These are phyloP conservation scores for Cryptocephalus primarius DNA, from an alignment of 2,888 invertebrate species.

Conservation along the genomic window DNA sequence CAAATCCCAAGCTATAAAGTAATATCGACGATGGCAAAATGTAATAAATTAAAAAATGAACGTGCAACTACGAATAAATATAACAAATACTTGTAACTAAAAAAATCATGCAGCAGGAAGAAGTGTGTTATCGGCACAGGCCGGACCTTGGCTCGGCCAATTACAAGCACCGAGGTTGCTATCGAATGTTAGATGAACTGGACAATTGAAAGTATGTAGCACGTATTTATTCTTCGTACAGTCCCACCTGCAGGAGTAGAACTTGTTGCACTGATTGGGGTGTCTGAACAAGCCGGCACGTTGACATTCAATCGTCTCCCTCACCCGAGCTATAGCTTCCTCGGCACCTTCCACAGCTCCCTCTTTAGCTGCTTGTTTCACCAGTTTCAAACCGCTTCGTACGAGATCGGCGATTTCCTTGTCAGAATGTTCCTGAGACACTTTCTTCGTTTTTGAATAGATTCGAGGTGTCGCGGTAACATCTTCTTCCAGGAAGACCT, in stretches of 20 bases:
- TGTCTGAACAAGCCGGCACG: conserved; percentile 55
- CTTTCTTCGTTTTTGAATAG: background rate
- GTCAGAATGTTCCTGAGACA: conserved; percentile 12
- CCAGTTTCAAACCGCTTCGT: conserved; percentile 24
- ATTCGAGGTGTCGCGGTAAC: conserved; percentile 6
- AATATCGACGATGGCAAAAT: conserved; percentile 9
- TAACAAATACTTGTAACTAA: background rate
- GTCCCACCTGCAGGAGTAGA: conserved; percentile 75
- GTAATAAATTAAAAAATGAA: conserved; percentile 15
- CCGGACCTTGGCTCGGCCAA: conserved; percentile 72
- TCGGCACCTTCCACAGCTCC: conserved; percentile 32
- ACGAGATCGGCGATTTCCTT: conserved; percentile 23
- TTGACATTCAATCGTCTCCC: conserved; percentile 50
- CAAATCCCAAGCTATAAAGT: too few species aligned
- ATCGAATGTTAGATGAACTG: conserved; percentile 68
- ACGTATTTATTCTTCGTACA: conserved; percentile 64
- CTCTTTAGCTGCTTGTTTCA: conserved; percentile 28
- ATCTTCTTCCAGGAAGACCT: conserved; percentile 10
- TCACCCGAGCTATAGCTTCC: conserved; percentile 40
- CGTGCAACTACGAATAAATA: conserved; percentile 8
- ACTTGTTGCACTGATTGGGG: conserved; percentile 70
- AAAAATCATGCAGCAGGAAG: conserved; percentile 28
- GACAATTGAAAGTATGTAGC: conserved; percentile 67
- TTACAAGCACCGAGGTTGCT: conserved; percentile 66
- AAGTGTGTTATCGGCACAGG: conserved; percentile 58